phyloP scores from a whole-genome alignment of 2,797 vertebrate species.

The Triplophysa yarkandensis region DNA sequence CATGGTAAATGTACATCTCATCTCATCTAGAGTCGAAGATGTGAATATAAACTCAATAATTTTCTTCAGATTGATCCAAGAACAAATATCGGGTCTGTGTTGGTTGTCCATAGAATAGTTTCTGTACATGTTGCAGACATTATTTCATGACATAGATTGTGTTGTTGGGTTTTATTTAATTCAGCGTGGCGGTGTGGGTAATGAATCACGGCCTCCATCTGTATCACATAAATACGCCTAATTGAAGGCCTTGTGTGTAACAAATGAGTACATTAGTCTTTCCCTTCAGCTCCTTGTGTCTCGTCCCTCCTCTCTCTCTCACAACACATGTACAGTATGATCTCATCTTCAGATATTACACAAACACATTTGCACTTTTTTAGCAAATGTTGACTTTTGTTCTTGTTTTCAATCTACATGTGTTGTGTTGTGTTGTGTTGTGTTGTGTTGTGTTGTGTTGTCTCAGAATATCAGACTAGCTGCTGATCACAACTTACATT shows the following conservation, averaged over 20 bases:
- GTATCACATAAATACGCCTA: constrained; percentile 69
- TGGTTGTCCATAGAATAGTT: background rate
- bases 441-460: too few relatives aligned
- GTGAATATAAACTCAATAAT: too few relatives aligned
- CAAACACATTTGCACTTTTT: background rate
- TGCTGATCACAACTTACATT: background rate
- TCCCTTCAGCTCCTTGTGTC: constrained; percentile 65
- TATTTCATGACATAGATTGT: background rate
- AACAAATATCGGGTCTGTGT: background rate
- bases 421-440: background rate
- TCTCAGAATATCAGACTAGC: too few relatives aligned
- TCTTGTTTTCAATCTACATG: background rate
- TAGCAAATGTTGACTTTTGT: background rate
- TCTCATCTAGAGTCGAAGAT: too few relatives aligned
- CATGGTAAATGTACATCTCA: too few relatives aligned
- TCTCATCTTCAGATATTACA: background rate
- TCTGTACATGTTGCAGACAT: background rate
- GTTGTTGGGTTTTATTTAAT: background rate
- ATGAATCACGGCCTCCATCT: constrained; percentile 56
- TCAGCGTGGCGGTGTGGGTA: background rate
- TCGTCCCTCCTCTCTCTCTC: constrained; percentile 36
- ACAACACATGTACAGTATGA: background rate
- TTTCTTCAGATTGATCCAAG: background rate
- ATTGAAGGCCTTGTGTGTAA: constrained; percentile 72
- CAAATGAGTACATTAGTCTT: constrained; percentile 72